Evolutionary conservation across 2,797 vertebrate species (phyloP).

Genomic region (Loris lydekkerianus): DNA sequence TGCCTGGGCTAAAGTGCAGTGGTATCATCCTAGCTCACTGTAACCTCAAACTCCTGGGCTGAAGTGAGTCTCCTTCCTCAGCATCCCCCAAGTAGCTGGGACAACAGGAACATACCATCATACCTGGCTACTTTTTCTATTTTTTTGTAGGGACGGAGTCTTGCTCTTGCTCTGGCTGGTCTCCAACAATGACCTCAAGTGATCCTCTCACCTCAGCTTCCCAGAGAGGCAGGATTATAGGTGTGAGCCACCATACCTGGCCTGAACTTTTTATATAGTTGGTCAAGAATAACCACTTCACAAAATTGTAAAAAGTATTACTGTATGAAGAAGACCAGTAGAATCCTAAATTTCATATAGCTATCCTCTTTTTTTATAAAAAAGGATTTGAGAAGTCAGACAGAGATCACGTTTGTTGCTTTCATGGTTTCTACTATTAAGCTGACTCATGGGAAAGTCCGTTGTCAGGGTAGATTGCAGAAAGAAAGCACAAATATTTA

Average conservation of each 20-base stretch:
- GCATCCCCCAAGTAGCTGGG: too few relatives aligned
- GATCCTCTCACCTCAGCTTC: background rate
- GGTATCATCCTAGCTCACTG: background rate
- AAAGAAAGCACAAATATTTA: slow-evolving; percentile 37
- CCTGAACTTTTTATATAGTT: slow-evolving; percentile 20
- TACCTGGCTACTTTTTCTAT: too few relatives aligned
- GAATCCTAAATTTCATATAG: background rate
- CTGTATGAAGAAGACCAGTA: background rate
- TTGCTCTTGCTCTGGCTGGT: too few relatives aligned
- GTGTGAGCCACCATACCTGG: background rate
- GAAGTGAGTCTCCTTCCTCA: too few relatives aligned
- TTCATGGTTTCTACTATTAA: slow-evolving; percentile 45
- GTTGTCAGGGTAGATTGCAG: slow-evolving; percentile 6
- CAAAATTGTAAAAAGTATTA: background rate
- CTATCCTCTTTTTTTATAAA: background rate
- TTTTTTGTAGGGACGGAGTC: too few relatives aligned
- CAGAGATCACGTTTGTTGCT: background rate
- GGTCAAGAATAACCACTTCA: background rate
- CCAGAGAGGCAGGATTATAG: background rate
- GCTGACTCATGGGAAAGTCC: background rate
- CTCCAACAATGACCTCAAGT: background rate
- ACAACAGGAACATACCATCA: too few relatives aligned
- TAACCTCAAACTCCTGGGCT: background rate
- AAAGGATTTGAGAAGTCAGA: slow-evolving; percentile 13
- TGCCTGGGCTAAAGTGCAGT: background rate